Evolutionary conservation across 2,888 invertebrate species (phyloP), one percentile per base, ranked within the genome.

Genomic region (Sabellastarte sp.): DNA sequence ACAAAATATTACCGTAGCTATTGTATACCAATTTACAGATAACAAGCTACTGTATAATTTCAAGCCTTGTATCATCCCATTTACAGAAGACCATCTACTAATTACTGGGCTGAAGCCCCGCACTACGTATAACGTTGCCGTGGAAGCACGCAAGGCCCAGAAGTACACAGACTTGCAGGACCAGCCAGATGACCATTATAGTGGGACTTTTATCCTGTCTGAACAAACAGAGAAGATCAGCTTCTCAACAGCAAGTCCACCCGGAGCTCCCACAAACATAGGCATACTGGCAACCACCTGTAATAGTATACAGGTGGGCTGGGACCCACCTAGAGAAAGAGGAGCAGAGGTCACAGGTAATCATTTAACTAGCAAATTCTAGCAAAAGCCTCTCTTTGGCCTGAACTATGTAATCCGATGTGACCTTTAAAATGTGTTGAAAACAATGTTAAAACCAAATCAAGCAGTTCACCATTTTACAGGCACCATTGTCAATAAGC

Each of bases 131-230:
- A 82, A 78, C 10, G 77, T 83, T 28, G 78, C 81, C 15, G 83
- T 84, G 3, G 84, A 84, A 68, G 81, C 82, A 3, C 71, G 82
- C 15, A 78, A 76, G 64, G 77, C 77, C 73, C 80, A 80, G 69
- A 75, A 77, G 56, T 82, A 82, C 69, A 73, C 73, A 24, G 78
- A 77, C 60, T 71, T 77, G 31, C 74, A 78, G 74, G 75, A 68
- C n/a, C 4, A 15, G 61, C 10, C 3, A 15, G 32, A 58, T 15
- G 63, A 59, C 4, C 60, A 29, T 24, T 59, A 59, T 50, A 31
- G 74, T 59, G 77, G 77, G 69, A 77, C 78, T 26, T 83, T 81
- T 66, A 81, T 83, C 32, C 70, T 83, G 71, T 79, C 80, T 0
- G 77, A 79, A 31, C 75, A 78, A 64, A 81, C 82, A 1, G 78